Evolutionary conservation across 2,797 vertebrate genomes (phyloP), one percentile per base, ranked within the genome.

Genomic region (Phataginus tetradactyla): DNA sequence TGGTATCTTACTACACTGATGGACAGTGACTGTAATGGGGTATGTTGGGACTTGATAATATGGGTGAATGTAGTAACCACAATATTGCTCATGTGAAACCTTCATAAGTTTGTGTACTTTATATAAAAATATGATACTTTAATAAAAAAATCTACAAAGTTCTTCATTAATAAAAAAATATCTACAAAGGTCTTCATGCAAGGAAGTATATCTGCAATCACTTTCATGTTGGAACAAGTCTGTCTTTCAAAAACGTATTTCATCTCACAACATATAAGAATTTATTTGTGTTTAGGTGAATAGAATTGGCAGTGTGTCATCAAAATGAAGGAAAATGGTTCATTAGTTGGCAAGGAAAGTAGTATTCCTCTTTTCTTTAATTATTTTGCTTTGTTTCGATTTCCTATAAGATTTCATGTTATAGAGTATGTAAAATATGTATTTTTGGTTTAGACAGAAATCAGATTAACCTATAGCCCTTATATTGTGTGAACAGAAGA

Each of bases 231-330:
- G n/a, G 25, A 92, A 55, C 27, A 80, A 80, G 23, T 72, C 7
- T 91, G 7, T 45, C 9, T 91, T 69, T 91, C 72, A 86, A 90
- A 86, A 74, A 53, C 29, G 51, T 83, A 68, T 91, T 95, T 85
- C 63, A 86, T 34, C 14, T 87, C 23, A 74, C 5, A 64, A 45
- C 13, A 37, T 55, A 51, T 15, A 90, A 83, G 11, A 86, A 42
- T 85, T 78, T 53, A 84, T 77, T 63, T n/a, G 68, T 23, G 9
- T 83, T 78, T 63, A 87, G 4, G 57, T 71, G 23, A 95, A 93
- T 7, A 79, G 20, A 94, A 81, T 61, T 91, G 51, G 14, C 6
- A 51, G 5, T 55, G 6, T 57, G 17, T 57, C 84, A n/a, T 92
- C 45, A 69, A 71, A 91, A 8, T 88, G 23, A 81, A 87, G n/a